phyloP scores from a whole-genome alignment of 1,140 invertebrate species.

The Magallana ariakensis region DNA sequence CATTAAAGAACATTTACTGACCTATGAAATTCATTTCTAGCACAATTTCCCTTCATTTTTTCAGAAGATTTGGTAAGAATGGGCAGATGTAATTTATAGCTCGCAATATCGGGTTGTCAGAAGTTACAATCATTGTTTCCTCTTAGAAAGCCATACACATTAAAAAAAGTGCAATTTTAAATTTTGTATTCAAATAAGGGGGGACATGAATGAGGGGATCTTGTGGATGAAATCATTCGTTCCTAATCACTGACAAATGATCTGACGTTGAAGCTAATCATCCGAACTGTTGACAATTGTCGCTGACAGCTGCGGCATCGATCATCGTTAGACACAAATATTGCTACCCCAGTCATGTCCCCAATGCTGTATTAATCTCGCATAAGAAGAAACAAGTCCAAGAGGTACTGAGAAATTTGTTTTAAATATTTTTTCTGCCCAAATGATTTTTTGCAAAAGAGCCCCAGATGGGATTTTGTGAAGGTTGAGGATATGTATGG shows the following conservation, averaged over 20 bases:
- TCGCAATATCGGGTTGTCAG: conserved; percentile 12
- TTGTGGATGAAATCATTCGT: conserved; percentile 13
- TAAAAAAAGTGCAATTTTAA: conserved; percentile 4
- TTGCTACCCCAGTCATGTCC: background rate
- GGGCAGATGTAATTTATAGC: conserved; percentile 11
- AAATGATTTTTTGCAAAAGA: conserved; percentile 35
- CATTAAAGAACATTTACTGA: background rate
- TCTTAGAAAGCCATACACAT: background rate
- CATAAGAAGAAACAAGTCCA: conserved; percentile 15
- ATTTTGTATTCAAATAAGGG: conserved; percentile 1
- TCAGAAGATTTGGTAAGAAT: background rate
- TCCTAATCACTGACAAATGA: conserved; percentile 30
- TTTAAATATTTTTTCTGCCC: conserved; percentile 37
- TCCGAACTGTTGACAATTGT: conserved; percentile 27
- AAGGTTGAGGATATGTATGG: background rate
- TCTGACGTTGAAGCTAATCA: conserved; percentile 29
- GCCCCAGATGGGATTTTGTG: conserved; percentile 28
- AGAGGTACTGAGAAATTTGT: conserved; percentile 28
- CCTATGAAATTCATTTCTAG: background rate
- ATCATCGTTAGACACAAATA: background rate
- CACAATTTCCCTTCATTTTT: background rate
- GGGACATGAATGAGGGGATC: background rate
- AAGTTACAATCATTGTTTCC: conserved; percentile 1
- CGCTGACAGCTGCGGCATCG: conserved; percentile 6
- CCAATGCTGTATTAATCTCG: conserved; percentile 6